Evolutionary conservation across 1,140 invertebrate species (phyloP).

Genomic region (Platyscapa corneri): DNA sequence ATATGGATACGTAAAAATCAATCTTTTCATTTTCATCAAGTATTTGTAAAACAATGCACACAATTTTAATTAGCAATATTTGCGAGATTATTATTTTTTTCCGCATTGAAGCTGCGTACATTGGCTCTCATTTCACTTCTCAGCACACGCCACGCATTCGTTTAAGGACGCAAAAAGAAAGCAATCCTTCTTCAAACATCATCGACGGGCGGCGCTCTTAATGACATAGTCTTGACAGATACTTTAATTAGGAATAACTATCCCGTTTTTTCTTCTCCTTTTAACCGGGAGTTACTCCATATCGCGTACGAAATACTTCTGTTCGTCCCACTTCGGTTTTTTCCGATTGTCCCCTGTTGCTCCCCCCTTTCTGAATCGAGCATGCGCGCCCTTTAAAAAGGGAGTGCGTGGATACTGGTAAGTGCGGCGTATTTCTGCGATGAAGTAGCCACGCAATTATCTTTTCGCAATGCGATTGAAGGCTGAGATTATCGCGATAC

Average conservation of each 20-base stretch:
- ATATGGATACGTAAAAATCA: neutral
- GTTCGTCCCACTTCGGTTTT: neutral
- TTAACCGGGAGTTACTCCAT: neutral
- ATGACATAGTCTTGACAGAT: slow-evolving; percentile 32
- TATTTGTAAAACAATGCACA: neutral
- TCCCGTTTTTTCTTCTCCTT: neutral
- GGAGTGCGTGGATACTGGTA: neutral
- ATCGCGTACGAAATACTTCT: neutral
- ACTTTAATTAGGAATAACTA: slow-evolving; percentile 43
- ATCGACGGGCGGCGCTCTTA: slow-evolving; percentile 10
- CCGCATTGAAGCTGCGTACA: neutral
- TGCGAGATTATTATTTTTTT: slow-evolving; percentile 1
- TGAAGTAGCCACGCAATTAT: slow-evolving; percentile 7
- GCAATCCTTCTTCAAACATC: neutral
- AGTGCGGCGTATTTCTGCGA: neutral
- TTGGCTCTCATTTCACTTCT: neutral
- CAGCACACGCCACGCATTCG: neutral
- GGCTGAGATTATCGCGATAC: slow-evolving; percentile 6
- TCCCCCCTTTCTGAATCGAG: neutral
- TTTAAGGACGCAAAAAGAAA: neutral
- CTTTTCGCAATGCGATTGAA: slow-evolving; percentile 5
- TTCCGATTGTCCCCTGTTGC: neutral
- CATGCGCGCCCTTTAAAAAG: too few species aligned
- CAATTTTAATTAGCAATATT: slow-evolving; percentile 37
- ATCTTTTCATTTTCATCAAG: neutral